Conservation (phyloP, 2,888 invertebrate species). For the Nysson spinosus region DNA sequence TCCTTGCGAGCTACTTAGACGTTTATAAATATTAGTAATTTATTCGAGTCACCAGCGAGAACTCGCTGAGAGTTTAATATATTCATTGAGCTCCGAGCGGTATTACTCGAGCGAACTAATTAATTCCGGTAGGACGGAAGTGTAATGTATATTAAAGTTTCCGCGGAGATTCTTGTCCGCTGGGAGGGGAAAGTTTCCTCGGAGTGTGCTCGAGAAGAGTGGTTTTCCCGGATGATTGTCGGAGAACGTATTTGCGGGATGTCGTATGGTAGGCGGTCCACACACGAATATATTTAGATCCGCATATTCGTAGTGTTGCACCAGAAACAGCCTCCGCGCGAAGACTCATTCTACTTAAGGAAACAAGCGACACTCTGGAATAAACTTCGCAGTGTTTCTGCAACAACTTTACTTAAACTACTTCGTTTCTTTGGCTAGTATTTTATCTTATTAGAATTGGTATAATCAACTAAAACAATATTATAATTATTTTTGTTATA, state of each 20-base stretch:
- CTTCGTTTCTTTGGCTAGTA: too few species aligned
- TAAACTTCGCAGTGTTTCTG: background rate
- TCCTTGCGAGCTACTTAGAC: too few species aligned
- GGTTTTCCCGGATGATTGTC: constrained; percentile 30
- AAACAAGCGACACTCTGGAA: background rate
- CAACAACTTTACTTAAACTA: too few species aligned
- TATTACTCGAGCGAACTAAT: too few species aligned
- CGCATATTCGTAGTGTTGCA: constrained; percentile 33
- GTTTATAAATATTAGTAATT: too few species aligned
- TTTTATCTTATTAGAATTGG: too few species aligned
- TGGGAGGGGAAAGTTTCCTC: constrained; percentile 1
- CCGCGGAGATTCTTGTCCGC: background rate
- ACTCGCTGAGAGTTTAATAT: too few species aligned
- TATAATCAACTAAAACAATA: too few species aligned
- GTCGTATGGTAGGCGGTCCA: constrained; percentile 24
- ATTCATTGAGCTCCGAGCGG: too few species aligned
- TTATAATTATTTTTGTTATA: too few species aligned
- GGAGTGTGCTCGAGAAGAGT: constrained; percentile 28
- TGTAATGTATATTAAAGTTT: constrained; percentile 4
- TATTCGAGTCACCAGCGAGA: too few species aligned
- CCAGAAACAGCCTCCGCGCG: constrained; percentile 10
- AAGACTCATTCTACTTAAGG: background rate
- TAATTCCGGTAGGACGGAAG: background rate
- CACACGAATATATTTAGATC: constrained; percentile 39
- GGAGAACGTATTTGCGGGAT: constrained; percentile 2